Evolutionary conservation across 2,888 invertebrate species (phyloP).

Genomic region (Caenorhabditis plicata): DNA sequence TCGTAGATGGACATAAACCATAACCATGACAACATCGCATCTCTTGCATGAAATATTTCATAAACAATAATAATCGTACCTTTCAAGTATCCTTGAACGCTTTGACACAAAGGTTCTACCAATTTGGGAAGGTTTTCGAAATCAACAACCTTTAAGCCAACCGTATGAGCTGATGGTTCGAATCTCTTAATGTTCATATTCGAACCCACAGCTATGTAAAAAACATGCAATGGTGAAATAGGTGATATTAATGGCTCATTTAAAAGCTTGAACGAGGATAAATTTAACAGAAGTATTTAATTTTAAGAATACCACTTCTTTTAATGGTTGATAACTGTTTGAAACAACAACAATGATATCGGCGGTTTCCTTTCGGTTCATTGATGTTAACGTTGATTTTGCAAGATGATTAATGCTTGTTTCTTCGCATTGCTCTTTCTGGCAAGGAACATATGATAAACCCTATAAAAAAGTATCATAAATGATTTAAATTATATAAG

Average conservation of each 20-base stretch:
- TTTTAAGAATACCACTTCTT: conserved; percentile 43
- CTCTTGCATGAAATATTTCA: conserved; percentile 7
- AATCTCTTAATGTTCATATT: conserved; percentile 25
- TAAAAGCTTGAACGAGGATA: conserved; percentile 27
- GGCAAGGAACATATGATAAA: conserved; percentile 17
- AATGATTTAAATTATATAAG: neutral
- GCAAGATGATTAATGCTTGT: conserved; percentile 43
- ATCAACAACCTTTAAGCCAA: conserved; percentile 50
- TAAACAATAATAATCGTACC: conserved; percentile 6
- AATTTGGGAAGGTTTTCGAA: conserved; percentile 48
- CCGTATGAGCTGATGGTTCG: conserved; percentile 45
- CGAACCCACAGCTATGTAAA: conserved; percentile 49
- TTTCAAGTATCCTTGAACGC: conserved; percentile 49
- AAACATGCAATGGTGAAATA: conserved; percentile 60
- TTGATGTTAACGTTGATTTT: conserved; percentile 22
- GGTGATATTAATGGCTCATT: conserved; percentile 55
- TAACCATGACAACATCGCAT: conserved; percentile 1
- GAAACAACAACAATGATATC: conserved; percentile 57
- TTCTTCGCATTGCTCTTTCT: conserved; percentile 14
- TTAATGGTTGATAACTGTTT: conserved; percentile 44
- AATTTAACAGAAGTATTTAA: neutral
- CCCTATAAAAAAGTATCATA: conserved; percentile 14
- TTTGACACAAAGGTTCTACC: conserved; percentile 53
- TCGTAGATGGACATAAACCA: neutral
- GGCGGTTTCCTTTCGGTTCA: conserved; percentile 50